phyloP scores from a whole-genome alignment of 2,113 vertebrate genomes.

The Semicossyphus pulcher region DNA sequence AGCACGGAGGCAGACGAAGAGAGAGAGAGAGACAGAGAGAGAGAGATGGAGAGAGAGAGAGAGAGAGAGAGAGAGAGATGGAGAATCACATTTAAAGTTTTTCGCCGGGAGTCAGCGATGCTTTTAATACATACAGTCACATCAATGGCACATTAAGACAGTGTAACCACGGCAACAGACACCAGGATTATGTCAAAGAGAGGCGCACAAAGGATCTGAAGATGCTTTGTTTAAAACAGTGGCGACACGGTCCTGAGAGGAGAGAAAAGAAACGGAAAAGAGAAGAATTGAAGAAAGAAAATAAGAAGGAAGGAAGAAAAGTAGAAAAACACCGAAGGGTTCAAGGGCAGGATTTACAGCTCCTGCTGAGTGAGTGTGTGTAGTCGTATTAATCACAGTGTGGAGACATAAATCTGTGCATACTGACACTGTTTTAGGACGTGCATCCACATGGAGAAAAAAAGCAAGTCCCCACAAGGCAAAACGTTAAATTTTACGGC shows the following conservation, averaged over 20 bases:
- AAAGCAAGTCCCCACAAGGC: not conserved
- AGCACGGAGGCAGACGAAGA: too few relatives aligned
- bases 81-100: conserved; percentile 49
- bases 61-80: not conserved
- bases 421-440: not conserved
- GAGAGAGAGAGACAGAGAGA: not conserved
- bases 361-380: not conserved
- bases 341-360: conserved; percentile 2
- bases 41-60: not conserved
- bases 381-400: not conserved
- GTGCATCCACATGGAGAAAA: not conserved
- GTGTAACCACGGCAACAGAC: conserved; percentile 80
- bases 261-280: not conserved
- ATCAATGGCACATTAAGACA: conserved; percentile 74
- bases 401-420: not conserved
- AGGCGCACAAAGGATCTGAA: conserved; percentile 54
- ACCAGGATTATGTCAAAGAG: conserved; percentile 68
- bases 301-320: not conserved
- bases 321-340: not conserved
- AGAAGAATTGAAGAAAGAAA: not conserved
- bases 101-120: conserved; percentile 51
- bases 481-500: too few relatives aligned
- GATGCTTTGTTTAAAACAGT: conserved; percentile 62
- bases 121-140: conserved; percentile 72
- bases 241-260: conserved; percentile 13